Percentiles rank a stretch among this genome's conserved stretches.
phyloP scores from a whole-genome alignment of 2,888 invertebrate species.

The Uloborus plumipes region DNA sequence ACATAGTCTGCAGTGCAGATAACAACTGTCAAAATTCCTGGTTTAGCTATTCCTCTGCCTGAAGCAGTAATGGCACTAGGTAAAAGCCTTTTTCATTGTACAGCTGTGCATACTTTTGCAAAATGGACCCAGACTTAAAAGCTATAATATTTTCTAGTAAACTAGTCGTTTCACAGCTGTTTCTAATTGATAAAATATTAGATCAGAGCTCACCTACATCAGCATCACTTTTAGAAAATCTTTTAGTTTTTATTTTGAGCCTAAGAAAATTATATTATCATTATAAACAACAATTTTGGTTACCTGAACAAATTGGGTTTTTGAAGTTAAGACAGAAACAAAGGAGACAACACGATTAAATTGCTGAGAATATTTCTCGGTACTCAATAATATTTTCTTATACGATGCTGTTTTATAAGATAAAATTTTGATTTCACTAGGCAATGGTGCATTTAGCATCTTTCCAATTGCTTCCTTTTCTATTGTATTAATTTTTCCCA shows the following conservation, averaged over 20 bases:
- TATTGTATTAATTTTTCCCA: background rate
- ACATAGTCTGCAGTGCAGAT: no score
- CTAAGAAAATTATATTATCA: background rate
- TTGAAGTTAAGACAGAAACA: background rate
- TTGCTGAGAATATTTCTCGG: background rate
- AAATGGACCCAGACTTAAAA: background rate
- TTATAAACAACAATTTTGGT: background rate
- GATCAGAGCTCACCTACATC: background rate
- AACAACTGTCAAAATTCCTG: background rate
- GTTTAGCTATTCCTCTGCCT: background rate
- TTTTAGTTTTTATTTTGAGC: background rate
- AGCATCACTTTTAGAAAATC: background rate
- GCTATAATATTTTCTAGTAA: background rate
- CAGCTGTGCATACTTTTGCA: background rate
- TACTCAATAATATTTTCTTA: slow-evolving; percentile 1
- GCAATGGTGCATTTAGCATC: background rate
- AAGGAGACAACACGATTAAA: slow-evolving; percentile 3
- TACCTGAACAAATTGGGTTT: background rate
- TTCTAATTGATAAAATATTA: background rate
- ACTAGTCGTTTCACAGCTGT: background rate
- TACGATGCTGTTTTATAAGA: background rate
- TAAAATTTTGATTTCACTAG: background rate
- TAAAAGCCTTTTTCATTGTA: background rate
- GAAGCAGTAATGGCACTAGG: background rate
- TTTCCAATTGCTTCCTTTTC: background rate